Percentiles rank a stretch among this genome's conserved stretches.
phyloP scores from a whole-genome alignment of 2,888 invertebrate species.

The Trilocha varians region DNA sequence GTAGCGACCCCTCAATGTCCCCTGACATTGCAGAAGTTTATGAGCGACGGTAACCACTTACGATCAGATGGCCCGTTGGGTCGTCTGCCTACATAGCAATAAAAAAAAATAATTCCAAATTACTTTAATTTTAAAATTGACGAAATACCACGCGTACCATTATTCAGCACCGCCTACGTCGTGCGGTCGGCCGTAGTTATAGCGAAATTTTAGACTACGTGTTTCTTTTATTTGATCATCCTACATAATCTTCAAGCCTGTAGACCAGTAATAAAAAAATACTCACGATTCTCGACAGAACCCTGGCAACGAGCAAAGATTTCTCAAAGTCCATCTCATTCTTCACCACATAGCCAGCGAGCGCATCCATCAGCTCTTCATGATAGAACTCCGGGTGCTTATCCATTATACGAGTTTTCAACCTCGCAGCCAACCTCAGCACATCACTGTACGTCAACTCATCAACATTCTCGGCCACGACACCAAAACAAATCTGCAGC shows the following conservation, averaged over 20 bases:
- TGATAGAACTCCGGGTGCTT: constrained; percentile 74
- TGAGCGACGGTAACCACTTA: too few species aligned
- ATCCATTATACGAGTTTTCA: constrained; percentile 53
- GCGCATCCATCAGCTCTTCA: constrained; percentile 72
- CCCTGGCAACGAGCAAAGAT: constrained; percentile 60
- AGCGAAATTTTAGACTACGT: too few species aligned
- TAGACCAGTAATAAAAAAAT: constrained; percentile 5
- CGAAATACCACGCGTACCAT: too few species aligned
- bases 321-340: constrained; percentile 66
- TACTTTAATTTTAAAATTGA: too few species aligned
- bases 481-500: constrained; percentile 65
- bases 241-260: not conserved
- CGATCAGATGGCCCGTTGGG: too few species aligned
- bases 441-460: constrained; percentile 60
- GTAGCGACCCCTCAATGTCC: too few species aligned
- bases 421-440: constrained; percentile 58
- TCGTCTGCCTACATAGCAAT: too few species aligned
- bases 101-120: too few species aligned
- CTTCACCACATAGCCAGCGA: constrained; percentile 64
- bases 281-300: constrained; percentile 73
- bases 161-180: too few species aligned
- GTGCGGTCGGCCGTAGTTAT: too few species aligned
- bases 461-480: constrained; percentile 54
- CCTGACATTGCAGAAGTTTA: too few species aligned
- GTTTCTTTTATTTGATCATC: too few species aligned